These are phyloP conservation scores for Murina feae DNA, from an alignment of 2,113 vertebrate species.

Conservation along the genomic window DNA sequence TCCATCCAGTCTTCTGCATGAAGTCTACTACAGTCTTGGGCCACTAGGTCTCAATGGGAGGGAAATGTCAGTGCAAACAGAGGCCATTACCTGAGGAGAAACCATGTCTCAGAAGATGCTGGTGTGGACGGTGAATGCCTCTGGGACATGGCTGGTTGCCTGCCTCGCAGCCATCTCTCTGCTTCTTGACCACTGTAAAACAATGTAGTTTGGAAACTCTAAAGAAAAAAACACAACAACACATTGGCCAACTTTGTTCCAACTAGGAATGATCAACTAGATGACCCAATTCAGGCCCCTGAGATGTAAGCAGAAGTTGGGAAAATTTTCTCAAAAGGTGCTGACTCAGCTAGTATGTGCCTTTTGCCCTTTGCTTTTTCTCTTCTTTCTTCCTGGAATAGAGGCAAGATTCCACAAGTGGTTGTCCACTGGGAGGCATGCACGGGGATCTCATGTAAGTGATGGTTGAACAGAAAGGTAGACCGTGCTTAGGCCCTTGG, in stretches of 20 bases:
- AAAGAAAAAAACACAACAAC: neutral
- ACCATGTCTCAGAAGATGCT: neutral
- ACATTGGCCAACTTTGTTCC: neutral
- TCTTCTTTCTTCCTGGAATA: neutral
- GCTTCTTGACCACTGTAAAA: neutral
- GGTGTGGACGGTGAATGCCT: no score
- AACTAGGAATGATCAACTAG: neutral
- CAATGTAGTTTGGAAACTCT: neutral
- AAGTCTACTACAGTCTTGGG: neutral
- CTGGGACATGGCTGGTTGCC: neutral
- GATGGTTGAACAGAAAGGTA: neutral
- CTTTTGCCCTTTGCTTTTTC: neutral
- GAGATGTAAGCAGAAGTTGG: neutral
- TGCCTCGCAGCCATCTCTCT: neutral
- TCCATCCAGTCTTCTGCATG: neutral
- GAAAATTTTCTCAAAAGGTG: neutral
- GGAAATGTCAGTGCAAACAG: neutral
- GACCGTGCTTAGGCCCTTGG: fast-evolving
- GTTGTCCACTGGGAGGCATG: neutral
- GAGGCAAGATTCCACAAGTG: neutral
- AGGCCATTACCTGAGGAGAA: neutral
- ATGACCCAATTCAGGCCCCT: neutral
- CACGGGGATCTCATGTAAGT: neutral
- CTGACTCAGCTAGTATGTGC: neutral
- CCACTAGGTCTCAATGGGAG: neutral